Evolutionary conservation across 2,888 invertebrate species (phyloP), one percentile per base, ranked within the genome.

Genomic region (Campoplex nolae): DNA sequence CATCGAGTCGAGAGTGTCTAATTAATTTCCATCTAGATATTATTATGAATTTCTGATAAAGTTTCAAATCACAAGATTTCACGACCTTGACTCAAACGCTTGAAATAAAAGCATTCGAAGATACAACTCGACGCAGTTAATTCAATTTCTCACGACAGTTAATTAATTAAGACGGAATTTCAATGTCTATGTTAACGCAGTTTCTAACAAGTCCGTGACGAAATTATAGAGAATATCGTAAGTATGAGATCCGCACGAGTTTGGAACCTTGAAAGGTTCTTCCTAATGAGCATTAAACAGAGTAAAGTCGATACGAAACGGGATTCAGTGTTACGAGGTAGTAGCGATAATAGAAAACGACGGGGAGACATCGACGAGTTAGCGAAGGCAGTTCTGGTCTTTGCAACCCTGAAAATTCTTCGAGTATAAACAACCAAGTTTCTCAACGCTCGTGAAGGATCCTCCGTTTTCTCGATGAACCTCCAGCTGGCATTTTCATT

Each of bases 271-370:
- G 62, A 62, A 32, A 16, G 62, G 32, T 1, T 28, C 32, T 62
- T 32, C 62, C 32, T 62, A 62, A 62, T 62, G 62, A 62, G 62
- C 28, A 62, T 28, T 32, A 13, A 62, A n/a, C 32, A 62, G 23
- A 23, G 62, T 32, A 62, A 62, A 62, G 62, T 62, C 62, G 62
- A 62, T 62, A 62, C 62, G 28, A 32, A 62, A 62, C 13, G 62
- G 62, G 28, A 62, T 62, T 62, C 32, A 62, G 62, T 62, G 62
- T 62, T 28, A 62, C 16, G 32, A 62, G 32, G 16, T 58, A 28
- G 62, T 58, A 28, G 11, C 58, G 7, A 28, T 58, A 28, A 58
- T 58, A 58, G 28, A 28, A 11, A 28, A 28, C 58, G 9, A 23
- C 11, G 58, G 38, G 38, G 38, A 38, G 38, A 13, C 2, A 56